Base-by-base conservation (phyloP, 1,140 invertebrate species). In the Drosophila rufa region DNA sequence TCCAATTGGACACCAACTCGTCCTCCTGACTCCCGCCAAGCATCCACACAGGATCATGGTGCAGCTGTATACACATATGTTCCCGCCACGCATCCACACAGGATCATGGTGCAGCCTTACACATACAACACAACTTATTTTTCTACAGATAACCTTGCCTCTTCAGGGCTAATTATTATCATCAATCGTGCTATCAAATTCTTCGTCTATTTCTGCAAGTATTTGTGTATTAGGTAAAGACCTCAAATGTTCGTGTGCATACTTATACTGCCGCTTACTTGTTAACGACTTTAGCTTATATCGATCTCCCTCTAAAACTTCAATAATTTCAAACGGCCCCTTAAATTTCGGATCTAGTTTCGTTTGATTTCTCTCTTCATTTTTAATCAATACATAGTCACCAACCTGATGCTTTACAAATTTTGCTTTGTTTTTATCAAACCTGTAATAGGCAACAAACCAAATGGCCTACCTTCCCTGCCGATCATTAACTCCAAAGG, bases 21-120 rank as follows among this genome's bases (percentile, higher is more conserved):
- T 17, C 27, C n/a, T 33, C n/a, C 27, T 53, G n/a, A 14, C 30
- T 53, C 50, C 50, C 27, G 27, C 51, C 51, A 53, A 11, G 27
- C 30, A 19, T 53, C 17, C 9, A 47, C 19, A 47, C 9, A 47
- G 45, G 17, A 47, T 47, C 9, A 47, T 47, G 45, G 45, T 47
- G 45, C 45, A 22, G 45, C 19, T 3, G 25, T 27, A 27, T 27
- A 27, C 25, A 27, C 25, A 27, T 27, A 27, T 27, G 25, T 27
- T 19, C 27, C 27, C 30, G 50, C 27, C 50, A 53, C 6, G 27
- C n/a, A 53, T 53, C 30, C n/a, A 14, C 30, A 36, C n/a, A 53
- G 15, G 15, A 33, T 51, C 48, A 30, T 51, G 25, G 48, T 51
- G 48, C 48, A 51, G 27, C 48, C 3, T 33, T 33, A 17, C 15